A percentile compares a stretch with the other conserved stretches of the same genome.
These are phyloP conservation scores for Trissonchulus sp. DNA, from an alignment of 2,888 invertebrate species.

Conservation along the genomic window DNA sequence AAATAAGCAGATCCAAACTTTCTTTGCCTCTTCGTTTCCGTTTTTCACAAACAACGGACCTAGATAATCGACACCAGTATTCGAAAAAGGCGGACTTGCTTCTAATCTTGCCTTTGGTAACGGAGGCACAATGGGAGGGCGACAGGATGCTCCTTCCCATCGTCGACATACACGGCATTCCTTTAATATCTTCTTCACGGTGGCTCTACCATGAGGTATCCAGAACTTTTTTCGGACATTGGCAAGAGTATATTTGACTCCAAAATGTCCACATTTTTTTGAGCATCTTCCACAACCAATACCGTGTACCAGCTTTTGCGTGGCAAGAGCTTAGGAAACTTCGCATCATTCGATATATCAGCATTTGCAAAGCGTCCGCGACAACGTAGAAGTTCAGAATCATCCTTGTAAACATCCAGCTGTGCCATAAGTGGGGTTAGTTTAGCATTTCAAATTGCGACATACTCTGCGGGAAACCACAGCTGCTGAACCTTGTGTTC, in stretches of 20 bases:
- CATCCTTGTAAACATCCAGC: not conserved
- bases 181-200: not conserved
- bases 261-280: constrained; percentile 14
- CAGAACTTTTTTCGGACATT: constrained; percentile 20
- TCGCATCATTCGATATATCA: constrained; percentile 1
- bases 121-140: not conserved
- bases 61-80: not conserved
- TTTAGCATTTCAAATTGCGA: not conserved
- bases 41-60: constrained; percentile 14
- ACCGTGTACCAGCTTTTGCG: constrained; percentile 3
- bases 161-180: constrained; percentile 14
- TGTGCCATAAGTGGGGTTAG: not conserved
- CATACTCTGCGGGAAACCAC: not conserved
- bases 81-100: not conserved
- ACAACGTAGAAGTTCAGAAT: constrained; percentile 17
- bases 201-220: constrained; percentile 9
- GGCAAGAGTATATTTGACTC: constrained; percentile 19
- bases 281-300: no score
- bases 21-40: constrained; percentile 35
- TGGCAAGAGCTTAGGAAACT: constrained; percentile 25
- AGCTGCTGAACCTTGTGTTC: not conserved
- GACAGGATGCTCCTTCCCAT: not conserved
- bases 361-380: constrained; percentile 17
- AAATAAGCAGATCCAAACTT: constrained; percentile 24
- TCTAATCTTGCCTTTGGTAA: not conserved